Conservation (phyloP, 2,113 vertebrate genomes). For the Cololabis saira region DNA sequence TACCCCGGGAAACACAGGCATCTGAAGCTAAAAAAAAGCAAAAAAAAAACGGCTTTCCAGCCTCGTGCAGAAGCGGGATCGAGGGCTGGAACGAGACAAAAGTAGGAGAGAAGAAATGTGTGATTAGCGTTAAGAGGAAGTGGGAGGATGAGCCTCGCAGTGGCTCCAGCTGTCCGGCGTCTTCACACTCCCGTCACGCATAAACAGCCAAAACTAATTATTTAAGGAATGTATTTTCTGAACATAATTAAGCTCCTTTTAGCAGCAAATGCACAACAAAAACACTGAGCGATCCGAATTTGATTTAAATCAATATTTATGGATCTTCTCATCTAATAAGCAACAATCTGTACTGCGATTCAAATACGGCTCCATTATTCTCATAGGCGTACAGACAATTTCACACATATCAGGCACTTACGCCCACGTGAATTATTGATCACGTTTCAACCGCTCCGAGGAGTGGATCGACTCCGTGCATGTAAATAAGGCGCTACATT, state of each 20-base stretch:
- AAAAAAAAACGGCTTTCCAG: slow-evolving; percentile 21
- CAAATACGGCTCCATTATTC: slow-evolving; percentile 51
- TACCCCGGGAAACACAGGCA: slow-evolving; percentile 13
- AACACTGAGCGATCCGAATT: slow-evolving; percentile 30
- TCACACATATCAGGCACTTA: slow-evolving; percentile 56
- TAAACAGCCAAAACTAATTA: slow-evolving; percentile 28
- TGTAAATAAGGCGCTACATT: slow-evolving; percentile 64
- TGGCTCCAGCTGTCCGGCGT: slow-evolving; percentile 20
- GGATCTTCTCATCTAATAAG: slow-evolving; percentile 47
- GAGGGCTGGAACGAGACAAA: slow-evolving; percentile 16
- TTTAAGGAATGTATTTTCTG: slow-evolving; percentile 15
- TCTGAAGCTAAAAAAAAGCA: slow-evolving; percentile 24
- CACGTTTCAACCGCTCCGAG: slow-evolving; percentile 36
- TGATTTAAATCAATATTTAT: slow-evolving; percentile 39
- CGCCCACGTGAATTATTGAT: slow-evolving; percentile 72
- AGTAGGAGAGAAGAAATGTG: slow-evolving; percentile 27
- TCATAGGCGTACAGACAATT: slow-evolving; percentile 39
- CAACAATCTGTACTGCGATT: slow-evolving; percentile 23
- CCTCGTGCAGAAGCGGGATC: slow-evolving; percentile 7
- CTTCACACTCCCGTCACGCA: slow-evolving; percentile 15
- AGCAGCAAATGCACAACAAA: slow-evolving; percentile 32
- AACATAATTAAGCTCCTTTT: slow-evolving; percentile 23
- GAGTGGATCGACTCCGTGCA: slow-evolving; percentile 34
- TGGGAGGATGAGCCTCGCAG: slow-evolving; percentile 27
- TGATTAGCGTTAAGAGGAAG: slow-evolving; percentile 45